A percentile compares a stretch with the other conserved stretches of the same genome.
Conservation (phyloP, 1,140 invertebrate species). For the Drosophila mayri region DNA sequence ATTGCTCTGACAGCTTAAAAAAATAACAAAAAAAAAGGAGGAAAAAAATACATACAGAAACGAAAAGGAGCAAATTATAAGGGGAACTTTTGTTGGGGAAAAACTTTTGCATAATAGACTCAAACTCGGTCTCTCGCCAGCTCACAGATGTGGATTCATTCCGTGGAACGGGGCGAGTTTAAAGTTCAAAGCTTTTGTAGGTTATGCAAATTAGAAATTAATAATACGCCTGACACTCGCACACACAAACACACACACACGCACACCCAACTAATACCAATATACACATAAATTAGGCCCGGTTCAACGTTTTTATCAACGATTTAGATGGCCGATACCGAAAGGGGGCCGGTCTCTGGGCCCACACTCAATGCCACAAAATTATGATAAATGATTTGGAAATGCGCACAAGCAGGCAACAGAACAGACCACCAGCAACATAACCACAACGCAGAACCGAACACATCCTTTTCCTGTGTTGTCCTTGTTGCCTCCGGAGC, state of each 20-base stretch:
- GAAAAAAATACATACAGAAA: slow-evolving; percentile 22
- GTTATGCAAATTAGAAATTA: slow-evolving; percentile 83
- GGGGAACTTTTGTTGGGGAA: slow-evolving; percentile 54
- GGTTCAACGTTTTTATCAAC: slow-evolving; percentile 80
- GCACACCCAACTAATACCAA: slow-evolving; percentile 64
- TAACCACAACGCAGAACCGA: slow-evolving; percentile 79
- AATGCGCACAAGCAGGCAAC: slow-evolving; percentile 77
- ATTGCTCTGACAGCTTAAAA: slow-evolving; percentile 65
- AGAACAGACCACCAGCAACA: slow-evolving; percentile 43
- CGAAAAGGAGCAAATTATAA: slow-evolving; percentile 48
- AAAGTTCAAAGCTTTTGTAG: slow-evolving; percentile 82
- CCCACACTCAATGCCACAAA: slow-evolving; percentile 71
- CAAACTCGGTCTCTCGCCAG: slow-evolving; percentile 29
- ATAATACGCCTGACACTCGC: slow-evolving; percentile 62
- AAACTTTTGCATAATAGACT: slow-evolving; percentile 78
- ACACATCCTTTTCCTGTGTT: slow-evolving; percentile 79
- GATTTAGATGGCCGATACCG: slow-evolving; percentile 44
- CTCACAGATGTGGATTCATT: slow-evolving; percentile 33
- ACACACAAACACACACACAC: slow-evolving; percentile 8
- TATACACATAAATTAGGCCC: slow-evolving; percentile 80
- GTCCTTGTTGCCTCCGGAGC: slow-evolving; percentile 41
- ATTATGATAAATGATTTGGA: slow-evolving; percentile 83
- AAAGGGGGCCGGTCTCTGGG: neutral
- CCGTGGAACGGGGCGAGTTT: slow-evolving; percentile 51
- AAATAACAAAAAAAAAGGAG: slow-evolving; percentile 9